A percentile compares a stretch with the other conserved stretches of the same genome.
Conservation (phyloP, 2,888 invertebrate species). For the Apomyelois bistriatella region DNA sequence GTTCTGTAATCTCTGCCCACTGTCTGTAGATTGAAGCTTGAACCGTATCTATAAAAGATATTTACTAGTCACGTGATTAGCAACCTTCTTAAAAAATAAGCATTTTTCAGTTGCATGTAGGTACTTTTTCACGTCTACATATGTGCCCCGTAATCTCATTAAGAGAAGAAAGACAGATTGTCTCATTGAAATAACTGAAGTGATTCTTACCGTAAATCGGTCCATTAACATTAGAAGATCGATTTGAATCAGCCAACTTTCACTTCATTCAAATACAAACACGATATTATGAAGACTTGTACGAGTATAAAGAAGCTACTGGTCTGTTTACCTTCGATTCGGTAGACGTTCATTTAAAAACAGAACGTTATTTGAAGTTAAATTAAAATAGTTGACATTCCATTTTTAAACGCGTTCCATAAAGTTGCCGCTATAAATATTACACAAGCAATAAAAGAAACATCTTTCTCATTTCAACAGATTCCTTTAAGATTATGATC, state of each 20-base stretch:
- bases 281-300: constrained; percentile 22
- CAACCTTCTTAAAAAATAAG: too few species aligned
- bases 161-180: too few species aligned
- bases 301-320: constrained; percentile 45
- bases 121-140: too few species aligned
- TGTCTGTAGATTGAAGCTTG: too few species aligned
- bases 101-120: too few species aligned
- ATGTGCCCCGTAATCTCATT: too few species aligned
- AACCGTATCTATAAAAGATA: too few species aligned
- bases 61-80: too few species aligned
- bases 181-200: too few species aligned
- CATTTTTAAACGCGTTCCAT: constrained; percentile 19
- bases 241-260: constrained; percentile 32
- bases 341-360: constrained; percentile 9
- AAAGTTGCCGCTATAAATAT: constrained; percentile 14
- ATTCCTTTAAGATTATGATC: constrained; percentile 67
- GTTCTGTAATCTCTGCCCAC: too few species aligned
- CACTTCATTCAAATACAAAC: constrained; percentile 20
- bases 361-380: constrained; percentile 1
- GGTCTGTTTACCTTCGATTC: constrained; percentile 41
- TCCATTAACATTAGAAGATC: not conserved
- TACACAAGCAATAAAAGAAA: constrained; percentile 31
- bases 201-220: not conserved
- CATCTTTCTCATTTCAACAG: constrained; percentile 49
- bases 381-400: constrained; percentile 18